phyloP scores from a whole-genome alignment of 2,113 vertebrate species.

The Corythornis vintsioides region DNA sequence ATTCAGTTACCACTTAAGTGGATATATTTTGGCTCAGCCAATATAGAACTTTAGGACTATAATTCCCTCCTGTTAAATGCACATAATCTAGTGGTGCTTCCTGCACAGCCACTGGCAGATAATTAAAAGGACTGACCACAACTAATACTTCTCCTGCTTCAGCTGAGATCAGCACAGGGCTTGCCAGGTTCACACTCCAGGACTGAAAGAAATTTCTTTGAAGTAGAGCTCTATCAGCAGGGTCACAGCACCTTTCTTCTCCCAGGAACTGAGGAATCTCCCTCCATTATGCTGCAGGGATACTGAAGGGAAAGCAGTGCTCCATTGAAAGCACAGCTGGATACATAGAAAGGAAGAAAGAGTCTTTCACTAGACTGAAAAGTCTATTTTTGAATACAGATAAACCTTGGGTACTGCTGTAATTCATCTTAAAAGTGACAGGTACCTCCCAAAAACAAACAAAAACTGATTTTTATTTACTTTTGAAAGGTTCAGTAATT shows the following conservation, averaged over 20 bases:
- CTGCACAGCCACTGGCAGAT: neutral
- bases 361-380: neutral
- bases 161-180: neutral
- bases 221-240: neutral
- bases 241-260: neutral
- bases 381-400: neutral
- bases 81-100: neutral
- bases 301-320: neutral
- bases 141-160: neutral
- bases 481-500: neutral
- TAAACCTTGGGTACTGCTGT: neutral
- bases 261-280: neutral
- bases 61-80: neutral
- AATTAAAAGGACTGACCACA: neutral
- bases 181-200: too few species aligned
- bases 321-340: neutral
- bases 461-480: neutral
- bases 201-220: neutral
- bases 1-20: neutral
- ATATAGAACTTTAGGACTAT: neutral
- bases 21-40: rapidly evolving
- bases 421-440: neutral
- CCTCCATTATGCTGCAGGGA: neutral
- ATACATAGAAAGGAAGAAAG: neutral
- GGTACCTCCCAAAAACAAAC: neutral